Conservation (phyloP, 2,888 invertebrate species). For the Tanytarsus gracilentus region DNA sequence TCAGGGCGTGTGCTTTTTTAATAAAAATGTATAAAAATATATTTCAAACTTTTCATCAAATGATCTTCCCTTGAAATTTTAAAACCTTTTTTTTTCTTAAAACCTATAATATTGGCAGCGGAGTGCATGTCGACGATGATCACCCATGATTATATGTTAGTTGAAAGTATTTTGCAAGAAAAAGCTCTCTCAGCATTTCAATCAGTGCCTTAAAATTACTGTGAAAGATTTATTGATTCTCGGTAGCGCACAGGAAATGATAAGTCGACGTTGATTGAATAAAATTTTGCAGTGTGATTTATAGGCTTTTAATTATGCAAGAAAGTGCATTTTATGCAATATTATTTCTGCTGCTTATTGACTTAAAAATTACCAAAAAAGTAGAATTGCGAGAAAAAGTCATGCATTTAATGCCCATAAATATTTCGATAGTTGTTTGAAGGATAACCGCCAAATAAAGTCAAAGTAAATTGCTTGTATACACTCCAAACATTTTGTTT, state of each 20-base stretch:
- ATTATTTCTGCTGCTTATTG: neutral
- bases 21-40: too few relatives aligned
- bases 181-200: too few relatives aligned
- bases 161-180: too few relatives aligned
- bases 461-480: neutral
- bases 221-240: conserved; percentile 12
- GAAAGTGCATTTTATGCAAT: neutral
- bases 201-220: too few relatives aligned
- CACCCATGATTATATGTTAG: too few relatives aligned
- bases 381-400: conserved; percentile 5
- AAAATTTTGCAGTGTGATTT: neutral
- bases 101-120: too few relatives aligned
- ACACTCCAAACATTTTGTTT: neutral
- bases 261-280: neutral
- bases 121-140: too few relatives aligned
- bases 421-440: conserved; percentile 23
- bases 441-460: conserved; percentile 27
- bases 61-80: too few relatives aligned
- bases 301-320: neutral
- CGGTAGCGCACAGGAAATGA: conserved; percentile 8
- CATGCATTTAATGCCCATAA: neutral
- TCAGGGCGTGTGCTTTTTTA: too few relatives aligned
- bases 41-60: too few relatives aligned
- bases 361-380: neutral
- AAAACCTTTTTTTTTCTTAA: too few relatives aligned